Conservation (phyloP, 2,888 invertebrate genomes). For the Drosophila borealis region DNA sequence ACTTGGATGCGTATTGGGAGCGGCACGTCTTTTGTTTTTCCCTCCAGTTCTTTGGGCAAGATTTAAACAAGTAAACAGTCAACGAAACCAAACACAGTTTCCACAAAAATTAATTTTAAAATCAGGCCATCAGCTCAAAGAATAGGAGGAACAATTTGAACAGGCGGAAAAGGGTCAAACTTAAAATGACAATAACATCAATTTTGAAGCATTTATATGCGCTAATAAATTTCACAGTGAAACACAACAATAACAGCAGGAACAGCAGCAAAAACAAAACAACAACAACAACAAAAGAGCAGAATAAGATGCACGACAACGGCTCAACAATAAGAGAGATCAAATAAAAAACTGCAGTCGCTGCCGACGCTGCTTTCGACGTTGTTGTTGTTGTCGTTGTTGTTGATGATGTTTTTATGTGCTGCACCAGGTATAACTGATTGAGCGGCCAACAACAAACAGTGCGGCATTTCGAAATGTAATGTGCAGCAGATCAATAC, state of each 20-base stretch:
- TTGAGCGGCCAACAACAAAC: conserved; percentile 57
- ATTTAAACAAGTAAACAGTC: conserved; percentile 39
- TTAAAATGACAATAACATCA: conserved; percentile 79
- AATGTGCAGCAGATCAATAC: conserved; percentile 68
- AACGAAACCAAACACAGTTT: conserved; percentile 52
- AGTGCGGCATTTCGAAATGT: conserved; percentile 63
- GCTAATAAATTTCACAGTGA: conserved; percentile 76
- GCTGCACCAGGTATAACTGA: conserved; percentile 74
- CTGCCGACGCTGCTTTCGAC: conserved; percentile 57
- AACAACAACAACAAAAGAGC: conserved; percentile 40
- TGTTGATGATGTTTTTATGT: conserved; percentile 34
- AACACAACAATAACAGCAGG: conserved; percentile 44
- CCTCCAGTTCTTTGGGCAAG: conserved; percentile 24
- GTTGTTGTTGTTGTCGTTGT: conserved; percentile 22
- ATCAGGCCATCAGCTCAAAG: conserved; percentile 63
- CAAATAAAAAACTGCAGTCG: conserved; percentile 76
- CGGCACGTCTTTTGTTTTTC: conserved; percentile 60
- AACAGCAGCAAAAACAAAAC: conserved; percentile 33
- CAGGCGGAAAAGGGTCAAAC: conserved; percentile 45
- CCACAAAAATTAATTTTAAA: conserved; percentile 74
- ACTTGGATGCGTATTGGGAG: conserved; percentile 60
- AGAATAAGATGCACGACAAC: conserved; percentile 77
- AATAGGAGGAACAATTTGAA: conserved; percentile 42
- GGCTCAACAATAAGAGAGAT: conserved; percentile 79
- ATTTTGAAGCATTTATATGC: conserved; percentile 81